Conservation (phyloP, 2,797 vertebrate species). For the Harpagifer antarcticus region DNA sequence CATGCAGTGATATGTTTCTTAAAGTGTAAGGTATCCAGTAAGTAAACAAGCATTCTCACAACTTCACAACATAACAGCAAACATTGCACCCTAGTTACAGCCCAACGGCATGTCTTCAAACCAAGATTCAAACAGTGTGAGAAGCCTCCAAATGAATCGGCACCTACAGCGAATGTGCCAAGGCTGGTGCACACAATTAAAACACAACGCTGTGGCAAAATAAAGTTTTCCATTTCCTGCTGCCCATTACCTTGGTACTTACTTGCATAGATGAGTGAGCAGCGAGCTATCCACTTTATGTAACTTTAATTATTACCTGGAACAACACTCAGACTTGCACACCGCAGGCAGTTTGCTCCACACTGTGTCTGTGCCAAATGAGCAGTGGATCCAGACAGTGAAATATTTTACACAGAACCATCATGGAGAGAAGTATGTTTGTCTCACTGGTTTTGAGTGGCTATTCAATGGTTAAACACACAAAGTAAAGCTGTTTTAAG, state of each 20-base stretch:
- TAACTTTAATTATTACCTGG: slow-evolving; percentile 65
- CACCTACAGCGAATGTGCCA: slow-evolving; percentile 40
- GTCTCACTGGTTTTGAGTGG: background rate
- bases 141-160: slow-evolving; percentile 36
- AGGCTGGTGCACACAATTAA: slow-evolving; percentile 47
- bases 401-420: slow-evolving; percentile 15
- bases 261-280: slow-evolving; percentile 54
- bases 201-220: slow-evolving; percentile 30
- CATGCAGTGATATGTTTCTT: slow-evolving; percentile 1
- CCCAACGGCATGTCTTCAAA: slow-evolving; percentile 23
- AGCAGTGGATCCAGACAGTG: slow-evolving; percentile 21
- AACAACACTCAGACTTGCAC: slow-evolving; percentile 37
- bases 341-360: slow-evolving; percentile 32
- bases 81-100: slow-evolving; percentile 21
- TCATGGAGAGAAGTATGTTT: background rate
- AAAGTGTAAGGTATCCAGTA: slow-evolving; percentile 6
- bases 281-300: slow-evolving; percentile 47
- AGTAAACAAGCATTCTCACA: slow-evolving; percentile 4
- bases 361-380: slow-evolving; percentile 36
- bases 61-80: slow-evolving; percentile 19
- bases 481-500: background rate
- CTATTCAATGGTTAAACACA: background rate
- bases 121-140: slow-evolving; percentile 32
- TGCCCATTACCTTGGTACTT: slow-evolving; percentile 53
- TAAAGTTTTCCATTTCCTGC: slow-evolving; percentile 57